Evolutionary conservation across 1,140 invertebrate genomes (phyloP), one percentile per base, ranked within the genome.

Genomic region (Neodiprion fabricii): DNA sequence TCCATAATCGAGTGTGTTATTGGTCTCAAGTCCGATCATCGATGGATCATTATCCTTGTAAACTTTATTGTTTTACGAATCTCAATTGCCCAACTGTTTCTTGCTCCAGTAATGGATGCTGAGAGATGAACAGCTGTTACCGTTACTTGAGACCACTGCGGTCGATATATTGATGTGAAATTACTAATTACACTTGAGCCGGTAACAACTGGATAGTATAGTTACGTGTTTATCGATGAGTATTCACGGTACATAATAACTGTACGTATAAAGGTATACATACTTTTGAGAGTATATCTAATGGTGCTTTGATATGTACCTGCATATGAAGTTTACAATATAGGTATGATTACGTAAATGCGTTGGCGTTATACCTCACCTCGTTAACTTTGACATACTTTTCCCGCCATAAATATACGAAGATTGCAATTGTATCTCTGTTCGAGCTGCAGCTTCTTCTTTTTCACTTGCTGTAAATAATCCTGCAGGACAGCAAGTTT

Each of bases 311-410:
- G 28, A 40, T 40, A 40, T 40, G 28, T 40, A 5, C 28, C 28
- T 3, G 5, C 28, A 40, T 40, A 40, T 40, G 2, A 40, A 40
- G 28, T 40, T 40, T 40, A 40, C 28, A 40, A 40, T 40, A 40
- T 40, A 40, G 2, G 28, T 40, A 4, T 40, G 28, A 40, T 5
- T 40, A 40, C 28, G 28, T 40, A 40, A 40, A 40, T 5, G 28
- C 53, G 53, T 61, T 61, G 53, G 53, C 53, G 53, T 61, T 61
- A 61, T 17, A 61, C 53, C 53, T 61, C n/a, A 14, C 53, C 11
- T 61, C 53, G 53, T 61, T 61, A 61, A 61, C 53, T 61, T 61
- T 61, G 53, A 61, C 53, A 61, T 61, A 61, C 53, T 61, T 61
- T 61, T 61, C 53, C 11, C n/a, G 53, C 53, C 11, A 61, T 61